These are phyloP conservation scores for Carollia perspicillata DNA, from an alignment of 2,113 vertebrate genomes.

Conservation along the genomic window DNA sequence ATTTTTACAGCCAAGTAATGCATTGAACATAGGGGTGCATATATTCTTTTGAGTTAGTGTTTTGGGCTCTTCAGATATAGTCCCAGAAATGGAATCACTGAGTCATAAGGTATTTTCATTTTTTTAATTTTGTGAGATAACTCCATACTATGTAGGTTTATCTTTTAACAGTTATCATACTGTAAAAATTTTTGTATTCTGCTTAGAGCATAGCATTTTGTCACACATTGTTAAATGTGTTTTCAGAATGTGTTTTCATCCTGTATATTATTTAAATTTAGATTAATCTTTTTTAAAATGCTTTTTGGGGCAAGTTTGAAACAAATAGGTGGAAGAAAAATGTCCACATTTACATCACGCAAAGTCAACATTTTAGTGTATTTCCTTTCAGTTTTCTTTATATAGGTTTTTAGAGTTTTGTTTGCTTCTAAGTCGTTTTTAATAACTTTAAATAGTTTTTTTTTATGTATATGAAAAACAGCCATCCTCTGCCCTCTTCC, in stretches of 20 bases:
- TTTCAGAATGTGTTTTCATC: background rate
- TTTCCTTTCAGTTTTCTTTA: background rate
- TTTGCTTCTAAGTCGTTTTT: constrained; percentile 33
- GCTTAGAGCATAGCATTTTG: background rate
- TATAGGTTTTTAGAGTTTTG: background rate
- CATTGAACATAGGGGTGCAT: too few relatives aligned
- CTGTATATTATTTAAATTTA: background rate
- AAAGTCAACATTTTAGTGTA: background rate
- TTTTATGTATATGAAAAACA: background rate
- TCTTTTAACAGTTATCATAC: background rate
- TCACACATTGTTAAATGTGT: background rate
- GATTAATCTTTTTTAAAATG: background rate
- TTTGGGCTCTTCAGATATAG: too few relatives aligned
- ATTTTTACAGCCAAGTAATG: too few relatives aligned
- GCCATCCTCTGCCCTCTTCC: background rate
- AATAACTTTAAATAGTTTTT: background rate
- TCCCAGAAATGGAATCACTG: too few relatives aligned
- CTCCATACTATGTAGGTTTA: background rate
- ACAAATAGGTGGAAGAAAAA: background rate
- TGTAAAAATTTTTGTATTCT: background rate
- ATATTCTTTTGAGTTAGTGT: too few relatives aligned
- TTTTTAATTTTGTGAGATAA: too few relatives aligned
- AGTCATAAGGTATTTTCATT: too few relatives aligned
- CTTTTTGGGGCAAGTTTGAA: constrained; percentile 26
- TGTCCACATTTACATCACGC: background rate